Base-by-base conservation (phyloP, 2,888 invertebrate genomes). In the Dasysyrphus tricinctus region DNA sequence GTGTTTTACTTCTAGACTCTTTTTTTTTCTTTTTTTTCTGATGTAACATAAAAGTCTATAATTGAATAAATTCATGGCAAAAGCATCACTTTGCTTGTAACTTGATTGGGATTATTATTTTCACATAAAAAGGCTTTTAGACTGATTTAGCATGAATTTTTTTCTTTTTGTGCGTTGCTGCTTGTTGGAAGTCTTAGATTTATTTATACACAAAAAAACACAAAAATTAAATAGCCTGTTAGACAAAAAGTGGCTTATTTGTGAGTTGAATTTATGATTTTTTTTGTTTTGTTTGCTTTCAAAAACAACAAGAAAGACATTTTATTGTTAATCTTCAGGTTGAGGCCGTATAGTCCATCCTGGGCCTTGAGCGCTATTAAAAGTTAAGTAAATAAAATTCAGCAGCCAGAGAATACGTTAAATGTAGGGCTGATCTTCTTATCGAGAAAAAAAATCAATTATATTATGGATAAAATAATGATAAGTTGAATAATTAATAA, bases 51-150 rank as follows among this genome's bases (percentile, higher is more conserved):
- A 69, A 69, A 44, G 70, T 75, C 65, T 63, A 65, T 80, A 84
- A 80, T 76, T 83, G 74, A 83, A 75, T 82, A 61, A 78, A 78
- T 79, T 79, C 57, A 56, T 32, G 54, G 54, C 51, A 51, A 51
- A 61, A 37, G 29, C 51, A 69, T 54, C 51, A 44, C 34, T 49
- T 59, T 74, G 44, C n/a, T 39, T 44, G 44, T 69, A 80, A 59
- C 51, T 44, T 51, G 44, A 69, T 80, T 54, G 59, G 63, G 54
- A 73, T 73, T 73, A 69, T 69, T 65, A 32, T 57, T 65, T 42
- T 29, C 37, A 63, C 63, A 79, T 73, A 72, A 57, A 79, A 79
- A 44, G 47, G 67, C 80, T 69, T 75, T 69, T 80, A 54, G 44
- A 56, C 29, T 47, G 32, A 65, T 65, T 65, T 42, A 42, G 37